Percentiles rank a stretch among this genome's conserved stretches.
Conservation (phyloP, 2,888 invertebrate genomes). For the Meteorus colon region DNA sequence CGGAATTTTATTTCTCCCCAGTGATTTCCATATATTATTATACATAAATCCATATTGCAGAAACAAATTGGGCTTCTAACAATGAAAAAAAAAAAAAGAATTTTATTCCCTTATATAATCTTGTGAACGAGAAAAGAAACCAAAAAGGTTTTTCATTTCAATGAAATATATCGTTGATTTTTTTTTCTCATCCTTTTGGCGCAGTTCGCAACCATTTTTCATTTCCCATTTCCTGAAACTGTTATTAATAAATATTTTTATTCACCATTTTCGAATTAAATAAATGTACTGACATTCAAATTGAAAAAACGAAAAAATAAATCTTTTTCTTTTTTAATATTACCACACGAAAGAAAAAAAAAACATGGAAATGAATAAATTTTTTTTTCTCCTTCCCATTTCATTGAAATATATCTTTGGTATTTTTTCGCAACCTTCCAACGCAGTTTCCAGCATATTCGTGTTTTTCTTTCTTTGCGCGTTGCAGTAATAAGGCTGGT, state of each 20-base stretch:
- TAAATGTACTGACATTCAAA: no score
- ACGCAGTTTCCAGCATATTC: not conserved
- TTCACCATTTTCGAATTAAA: no score
- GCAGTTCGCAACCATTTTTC: not conserved
- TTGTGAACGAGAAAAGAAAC: not conserved
- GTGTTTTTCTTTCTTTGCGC: constrained; percentile 7
- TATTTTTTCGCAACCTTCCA: not conserved
- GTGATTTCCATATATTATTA: not conserved
- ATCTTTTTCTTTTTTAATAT: no score
- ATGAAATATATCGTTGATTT: not conserved
- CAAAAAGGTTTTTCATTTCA: not conserved
- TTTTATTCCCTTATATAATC: not conserved
- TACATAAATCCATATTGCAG: not conserved
- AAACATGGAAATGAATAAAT: not conserved
- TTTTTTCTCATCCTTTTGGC: not conserved
- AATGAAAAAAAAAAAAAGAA: not conserved
- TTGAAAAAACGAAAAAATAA: no score
- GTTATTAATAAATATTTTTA: no score
- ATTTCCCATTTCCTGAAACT: not conserved
- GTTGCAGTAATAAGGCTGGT: constrained; percentile 8
- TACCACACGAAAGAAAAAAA: not conserved
- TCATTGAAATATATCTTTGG: not conserved
- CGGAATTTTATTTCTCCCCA: no score
- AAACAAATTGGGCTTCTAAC: not conserved
- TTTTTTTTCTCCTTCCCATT: not conserved